A percentile compares a stretch with the other conserved stretches of the same genome.
phyloP scores from a whole-genome alignment of 2,113 vertebrate species.

The Engraulis encrasicolus region DNA sequence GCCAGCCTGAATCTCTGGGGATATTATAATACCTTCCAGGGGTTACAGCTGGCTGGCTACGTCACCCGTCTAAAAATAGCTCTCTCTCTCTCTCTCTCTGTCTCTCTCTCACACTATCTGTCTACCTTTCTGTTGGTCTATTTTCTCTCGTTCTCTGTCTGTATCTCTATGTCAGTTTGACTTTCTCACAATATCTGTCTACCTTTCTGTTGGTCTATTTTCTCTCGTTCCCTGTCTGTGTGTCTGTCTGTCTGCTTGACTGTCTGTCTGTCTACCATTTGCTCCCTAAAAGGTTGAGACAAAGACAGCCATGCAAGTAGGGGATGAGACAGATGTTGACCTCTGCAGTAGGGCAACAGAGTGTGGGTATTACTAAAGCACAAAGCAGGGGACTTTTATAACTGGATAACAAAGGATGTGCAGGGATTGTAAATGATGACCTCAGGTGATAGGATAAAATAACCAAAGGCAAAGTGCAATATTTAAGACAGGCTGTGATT shows the following conservation, averaged over 20 bases:
- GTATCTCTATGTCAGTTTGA: too few relatives aligned
- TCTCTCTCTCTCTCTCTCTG: not conserved
- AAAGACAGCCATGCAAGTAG: not conserved
- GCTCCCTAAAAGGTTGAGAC: not conserved
- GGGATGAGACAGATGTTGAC: not conserved
- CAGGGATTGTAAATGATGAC: not conserved
- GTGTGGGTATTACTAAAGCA: not conserved
- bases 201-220: not conserved
- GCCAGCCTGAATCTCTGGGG: not conserved
- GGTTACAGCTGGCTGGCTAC: not conserved
- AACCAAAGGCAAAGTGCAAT: not conserved
- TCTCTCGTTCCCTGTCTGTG: too few relatives aligned
- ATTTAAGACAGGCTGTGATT: not conserved
- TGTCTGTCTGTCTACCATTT: not conserved
- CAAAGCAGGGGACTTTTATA: not conserved
- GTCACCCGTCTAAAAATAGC: constrained; percentile 6
- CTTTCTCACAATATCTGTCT: too few relatives aligned
- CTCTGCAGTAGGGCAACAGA: not conserved
- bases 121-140: not conserved
- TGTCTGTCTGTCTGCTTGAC: not conserved
- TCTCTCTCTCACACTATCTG: not conserved
- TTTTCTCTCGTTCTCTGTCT: not conserved
- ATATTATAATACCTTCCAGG: not conserved
- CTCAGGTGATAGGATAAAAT: not conserved
- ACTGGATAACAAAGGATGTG: not conserved